Percentiles rank a stretch among this genome's conserved stretches.
Conservation (phyloP, 1,140 invertebrate species). For the Drosophila subobscura region DNA sequence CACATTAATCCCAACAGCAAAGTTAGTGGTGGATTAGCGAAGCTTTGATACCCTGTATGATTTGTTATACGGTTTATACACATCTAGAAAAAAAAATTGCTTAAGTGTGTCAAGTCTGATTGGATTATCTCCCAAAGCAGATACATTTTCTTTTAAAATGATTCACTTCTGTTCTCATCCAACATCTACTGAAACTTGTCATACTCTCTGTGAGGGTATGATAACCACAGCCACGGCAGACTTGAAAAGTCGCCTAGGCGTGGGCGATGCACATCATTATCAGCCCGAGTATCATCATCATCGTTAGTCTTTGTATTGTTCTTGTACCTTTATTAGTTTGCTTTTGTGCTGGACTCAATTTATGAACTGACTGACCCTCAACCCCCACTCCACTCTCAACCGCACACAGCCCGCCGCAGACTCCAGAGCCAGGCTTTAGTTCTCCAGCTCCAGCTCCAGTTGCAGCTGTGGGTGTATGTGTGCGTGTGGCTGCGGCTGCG, state of each 20-base stretch:
- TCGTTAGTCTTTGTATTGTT: slow-evolving; percentile 44
- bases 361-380: slow-evolving; percentile 61
- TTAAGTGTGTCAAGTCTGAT: too few species aligned
- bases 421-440: slow-evolving; percentile 32
- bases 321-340: slow-evolving; percentile 69
- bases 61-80: too few species aligned
- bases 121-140: too few species aligned
- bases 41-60: too few species aligned
- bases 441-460: slow-evolving; percentile 26
- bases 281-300: slow-evolving; percentile 34
- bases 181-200: too few species aligned
- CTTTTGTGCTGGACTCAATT: slow-evolving; percentile 65
- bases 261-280: slow-evolving; percentile 31
- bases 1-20: slow-evolving; percentile 38
- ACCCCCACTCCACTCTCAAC: slow-evolving; percentile 21
- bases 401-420: not conserved
- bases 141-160: too few species aligned
- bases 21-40: not conserved
- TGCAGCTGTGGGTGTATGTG: slow-evolving; percentile 26
- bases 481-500: not conserved
- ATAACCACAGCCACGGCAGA: slow-evolving; percentile 3
- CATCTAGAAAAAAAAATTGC: too few species aligned
- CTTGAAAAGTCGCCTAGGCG: slow-evolving; percentile 33
- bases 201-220: too few species aligned
- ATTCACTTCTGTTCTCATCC: too few species aligned